These are phyloP conservation scores for Chamaea fasciata DNA, from an alignment of 2,113 vertebrate species.

Conservation along the genomic window DNA sequence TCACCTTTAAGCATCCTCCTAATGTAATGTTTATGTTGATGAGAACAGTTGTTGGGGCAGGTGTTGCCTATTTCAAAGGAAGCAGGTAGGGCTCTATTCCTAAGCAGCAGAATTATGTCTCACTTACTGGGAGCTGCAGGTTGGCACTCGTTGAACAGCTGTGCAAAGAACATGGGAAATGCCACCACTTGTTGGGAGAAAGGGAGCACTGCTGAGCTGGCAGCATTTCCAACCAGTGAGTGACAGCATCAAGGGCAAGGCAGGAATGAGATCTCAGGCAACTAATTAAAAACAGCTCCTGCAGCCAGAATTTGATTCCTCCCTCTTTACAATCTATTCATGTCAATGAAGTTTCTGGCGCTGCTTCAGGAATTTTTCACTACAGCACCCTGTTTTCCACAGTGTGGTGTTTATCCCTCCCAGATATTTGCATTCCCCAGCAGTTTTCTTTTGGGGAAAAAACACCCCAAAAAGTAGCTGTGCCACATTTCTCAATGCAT, in stretches of 20 bases:
- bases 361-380: neutral
- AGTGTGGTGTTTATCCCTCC: neutral
- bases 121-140: neutral
- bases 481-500: neutral
- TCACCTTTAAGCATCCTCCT: neutral
- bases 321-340: neutral
- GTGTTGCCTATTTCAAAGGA: neutral
- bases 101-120: neutral
- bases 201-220: neutral
- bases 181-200: neutral
- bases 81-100: neutral
- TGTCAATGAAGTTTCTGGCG: neutral
- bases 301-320: neutral
- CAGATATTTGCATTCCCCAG: neutral
- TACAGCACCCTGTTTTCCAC: neutral
- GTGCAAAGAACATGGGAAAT: neutral
- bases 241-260: conserved; percentile 3
- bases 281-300: conserved; percentile 1
- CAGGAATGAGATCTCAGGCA: neutral
- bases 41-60: neutral
- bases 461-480: neutral
- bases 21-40: neutral
- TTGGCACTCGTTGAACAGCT: neutral
- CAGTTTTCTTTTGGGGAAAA: neutral
- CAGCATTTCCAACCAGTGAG: neutral